Base-by-base conservation (phyloP, 2,888 invertebrate species). In the Drosophila demipolita region DNA sequence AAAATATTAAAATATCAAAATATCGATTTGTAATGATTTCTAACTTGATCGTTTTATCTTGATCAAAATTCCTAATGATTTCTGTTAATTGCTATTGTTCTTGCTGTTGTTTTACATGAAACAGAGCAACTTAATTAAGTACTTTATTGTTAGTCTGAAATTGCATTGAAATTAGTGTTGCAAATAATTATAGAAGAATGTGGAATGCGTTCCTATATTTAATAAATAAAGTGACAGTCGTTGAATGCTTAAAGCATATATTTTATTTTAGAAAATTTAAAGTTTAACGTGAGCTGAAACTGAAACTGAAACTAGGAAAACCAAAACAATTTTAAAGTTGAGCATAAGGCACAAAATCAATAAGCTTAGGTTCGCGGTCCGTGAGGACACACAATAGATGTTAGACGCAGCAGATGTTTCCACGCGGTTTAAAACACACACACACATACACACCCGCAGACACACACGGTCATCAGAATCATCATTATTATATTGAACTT, bases 401-500 rank as follows among this genome's bases (percentile, higher is more conserved):
- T 33, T 29, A 59, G 55, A 71, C 38, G 26, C n/a, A 12, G n/a
- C 76, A 66, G 57, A 35, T 65, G 70, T 58, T 75, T 40, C 36
- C 57, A 48, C 48, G 38, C 23, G 33, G n/a, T n/a, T n/a, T n/a
- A n/a, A n/a, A n/a, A 45, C 26, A 32, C 26, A 23, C 12, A 42
- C 7, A 36, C 42, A 52, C 50, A 50, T 49, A 42, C 50, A 50
- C 32, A 32, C 36, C 11, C 20, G 20, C 53, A 38, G 45, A 53
- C 52, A 40, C 53, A 54, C 29, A 36, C 40, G 23, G 45, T 49
- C 48, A 35, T 69, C n/a, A 71, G 36, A 26, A 29, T 40, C 42
- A 57, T 64, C 20, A 48, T 73, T 77, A 61, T 60, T 57, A 57
- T 53, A 60, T 65, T 23, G 17, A 78, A 55, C 61, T 78, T 78